Evolutionary conservation across 1,140 invertebrate genomes (phyloP).

Genomic region (Tetragnatha versicolor): DNA sequence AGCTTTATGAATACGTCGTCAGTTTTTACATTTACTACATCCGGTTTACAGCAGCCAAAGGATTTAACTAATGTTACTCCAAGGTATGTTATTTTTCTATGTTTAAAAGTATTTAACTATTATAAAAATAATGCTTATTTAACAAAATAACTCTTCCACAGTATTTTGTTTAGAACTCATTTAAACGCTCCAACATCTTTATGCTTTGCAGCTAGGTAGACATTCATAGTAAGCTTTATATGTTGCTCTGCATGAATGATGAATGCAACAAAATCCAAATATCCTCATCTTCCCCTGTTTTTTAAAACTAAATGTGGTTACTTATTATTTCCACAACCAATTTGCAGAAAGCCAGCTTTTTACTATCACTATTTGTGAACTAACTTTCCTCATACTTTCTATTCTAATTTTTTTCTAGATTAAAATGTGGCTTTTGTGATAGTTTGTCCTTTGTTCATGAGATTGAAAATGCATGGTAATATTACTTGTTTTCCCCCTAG

Average conservation of each 20-base stretch:
- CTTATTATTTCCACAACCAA: too few relatives aligned
- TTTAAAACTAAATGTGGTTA: too few relatives aligned
- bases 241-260: slow-evolving; percentile 11
- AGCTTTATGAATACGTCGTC: slow-evolving; percentile 71
- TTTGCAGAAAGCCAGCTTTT: too few relatives aligned
- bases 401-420: too few relatives aligned
- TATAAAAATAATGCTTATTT: not conserved
- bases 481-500: not conserved
- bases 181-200: slow-evolving; percentile 13
- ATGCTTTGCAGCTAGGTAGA: slow-evolving; percentile 21
- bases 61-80: slow-evolving; percentile 74
- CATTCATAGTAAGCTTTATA: slow-evolving; percentile 39
- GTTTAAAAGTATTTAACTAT: not conserved
- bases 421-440: too few relatives aligned
- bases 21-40: slow-evolving; percentile 88
- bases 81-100: slow-evolving; percentile 63
- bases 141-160: slow-evolving; percentile 9
- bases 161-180: slow-evolving; percentile 23
- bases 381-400: too few relatives aligned
- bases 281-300: not conserved
- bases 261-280: not conserved
- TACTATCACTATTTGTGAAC: too few relatives aligned
- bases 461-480: not conserved
- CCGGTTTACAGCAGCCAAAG: slow-evolving; percentile 87
- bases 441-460: too few relatives aligned